Evolutionary conservation across 2,113 vertebrate genomes (phyloP), one percentile per base, ranked within the genome.

Genomic region (Aptenodytes patagonicus): DNA sequence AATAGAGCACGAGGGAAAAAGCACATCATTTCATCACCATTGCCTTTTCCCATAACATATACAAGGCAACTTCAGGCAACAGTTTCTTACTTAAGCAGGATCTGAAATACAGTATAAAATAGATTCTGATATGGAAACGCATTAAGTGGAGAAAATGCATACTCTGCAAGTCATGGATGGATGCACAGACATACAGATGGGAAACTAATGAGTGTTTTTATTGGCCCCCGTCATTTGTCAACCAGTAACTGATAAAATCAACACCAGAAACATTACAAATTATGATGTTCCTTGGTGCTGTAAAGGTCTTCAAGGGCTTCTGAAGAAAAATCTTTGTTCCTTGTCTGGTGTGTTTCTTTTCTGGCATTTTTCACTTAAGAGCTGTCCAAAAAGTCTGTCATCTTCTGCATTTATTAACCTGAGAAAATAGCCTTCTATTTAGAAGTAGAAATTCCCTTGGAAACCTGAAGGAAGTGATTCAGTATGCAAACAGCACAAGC

Each of bases 121-220:
- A 75, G n/a, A 60, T 78, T 72, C 75, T 84, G 77, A 84, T 38
- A 55, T 12, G 20, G 61, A 77, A 87, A 71, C 2, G 2, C 32
- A 28, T 58, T 46, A 44, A 44, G 24, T 38, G 55, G 21, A 96
- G 60, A 93, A 96, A 91, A 88, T 17, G 17, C 51, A 70, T 60
- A 86, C 70, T 62, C 71, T 83, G 69, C 79, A 80, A 46, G 81
- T 83, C 76, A 93, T 16, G 68, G 79, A 65, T 58, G 38, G 69
- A 79, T 79, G 84, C 57, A 91, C 72, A 79, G 49, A 91, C 17
- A 62, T 31, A 36, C 69, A 94, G 75, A 92, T 81, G 22, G 86
- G 83, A 95, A 91, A 90, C 12, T 84, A 84, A 79, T 69, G 58
- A 97, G 40, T 40, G 25, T 44, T 94, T 78, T 94, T 87, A 91